A percentile compares a stretch with the other conserved stretches of the same genome.
Evolutionary conservation across 2,797 vertebrate species (phyloP).

Genomic region (Acanthornis magna): DNA sequence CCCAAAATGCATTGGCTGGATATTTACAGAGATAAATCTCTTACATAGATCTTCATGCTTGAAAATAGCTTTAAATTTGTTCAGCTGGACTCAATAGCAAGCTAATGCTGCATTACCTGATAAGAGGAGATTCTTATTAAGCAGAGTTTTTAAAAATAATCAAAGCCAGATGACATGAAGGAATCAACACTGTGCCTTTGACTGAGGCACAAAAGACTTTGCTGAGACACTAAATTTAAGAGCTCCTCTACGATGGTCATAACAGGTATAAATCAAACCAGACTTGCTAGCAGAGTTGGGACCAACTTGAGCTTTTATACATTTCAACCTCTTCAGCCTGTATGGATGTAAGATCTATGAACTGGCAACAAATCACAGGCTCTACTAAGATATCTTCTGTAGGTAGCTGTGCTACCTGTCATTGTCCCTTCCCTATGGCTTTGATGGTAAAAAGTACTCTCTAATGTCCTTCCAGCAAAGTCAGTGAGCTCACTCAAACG

Average conservation of each 20-base stretch:
- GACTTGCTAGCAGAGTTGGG: neutral
- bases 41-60: neutral
- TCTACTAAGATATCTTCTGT: neutral
- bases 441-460: neutral
- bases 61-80: neutral
- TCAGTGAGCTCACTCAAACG: neutral
- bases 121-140: neutral
- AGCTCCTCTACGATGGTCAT: neutral
- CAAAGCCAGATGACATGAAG: neutral
- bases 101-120: neutral
- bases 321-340: neutral
- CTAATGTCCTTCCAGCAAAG: neutral
- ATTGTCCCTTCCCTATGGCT: neutral
- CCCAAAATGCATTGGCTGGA: neutral
- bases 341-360: neutral
- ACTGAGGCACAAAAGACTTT: neutral
- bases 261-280: neutral
- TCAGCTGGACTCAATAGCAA: neutral
- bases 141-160: neutral
- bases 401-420: neutral
- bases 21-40: neutral
- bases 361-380: neutral
- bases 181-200: neutral
- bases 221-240: neutral
- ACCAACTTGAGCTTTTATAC: neutral